phyloP scores from a whole-genome alignment of 37 sponge, comb jelly and placozoan genomes.

The Crambe crambe region DNA sequence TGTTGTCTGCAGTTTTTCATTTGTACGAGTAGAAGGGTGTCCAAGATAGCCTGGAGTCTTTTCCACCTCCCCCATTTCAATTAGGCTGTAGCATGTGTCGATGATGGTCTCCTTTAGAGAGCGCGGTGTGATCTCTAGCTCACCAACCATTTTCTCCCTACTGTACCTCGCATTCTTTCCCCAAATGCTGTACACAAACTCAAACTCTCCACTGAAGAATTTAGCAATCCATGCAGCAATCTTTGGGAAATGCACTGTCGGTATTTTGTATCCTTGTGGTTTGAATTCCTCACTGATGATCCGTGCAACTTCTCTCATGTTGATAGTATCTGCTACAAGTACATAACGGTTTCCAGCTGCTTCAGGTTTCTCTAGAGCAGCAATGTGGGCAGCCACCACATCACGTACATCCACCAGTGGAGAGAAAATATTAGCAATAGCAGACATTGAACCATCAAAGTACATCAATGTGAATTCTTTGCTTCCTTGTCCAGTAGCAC shows the following conservation, averaged over 20 bases:
- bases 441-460: slow-evolving; percentile 51
- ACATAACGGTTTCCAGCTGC: slow-evolving; percentile 72
- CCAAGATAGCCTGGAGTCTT: slow-evolving; percentile 69
- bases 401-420: slow-evolving; percentile 85
- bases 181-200: slow-evolving; percentile 21
- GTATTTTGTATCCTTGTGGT: slow-evolving; percentile 69
- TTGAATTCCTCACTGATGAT: slow-evolving; percentile 64
- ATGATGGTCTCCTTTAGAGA: slow-evolving; percentile 58
- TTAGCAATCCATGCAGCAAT: slow-evolving; percentile 36
- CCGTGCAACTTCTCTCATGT: slow-evolving; percentile 54
- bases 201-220: slow-evolving; percentile 20
- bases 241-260: slow-evolving; percentile 45
- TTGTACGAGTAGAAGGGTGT: too few species aligned
- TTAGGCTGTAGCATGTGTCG: slow-evolving; percentile 79
- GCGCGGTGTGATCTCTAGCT: slow-evolving; percentile 65
- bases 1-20: too few species aligned
- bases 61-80: slow-evolving; percentile 65
- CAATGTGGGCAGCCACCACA: slow-evolving; percentile 82
- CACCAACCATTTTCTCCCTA: slow-evolving; percentile 59
- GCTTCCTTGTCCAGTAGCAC: slow-evolving; percentile 29
- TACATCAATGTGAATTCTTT: slow-evolving; percentile 10
- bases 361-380: slow-evolving; percentile 75
- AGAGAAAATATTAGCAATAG: slow-evolving; percentile 53
- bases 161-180: slow-evolving; percentile 35
- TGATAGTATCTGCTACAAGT: slow-evolving; percentile 13